These are phyloP conservation scores for Typhlichthys subterraneus DNA, from an alignment of 2,797 vertebrate genomes.

Conservation along the genomic window DNA sequence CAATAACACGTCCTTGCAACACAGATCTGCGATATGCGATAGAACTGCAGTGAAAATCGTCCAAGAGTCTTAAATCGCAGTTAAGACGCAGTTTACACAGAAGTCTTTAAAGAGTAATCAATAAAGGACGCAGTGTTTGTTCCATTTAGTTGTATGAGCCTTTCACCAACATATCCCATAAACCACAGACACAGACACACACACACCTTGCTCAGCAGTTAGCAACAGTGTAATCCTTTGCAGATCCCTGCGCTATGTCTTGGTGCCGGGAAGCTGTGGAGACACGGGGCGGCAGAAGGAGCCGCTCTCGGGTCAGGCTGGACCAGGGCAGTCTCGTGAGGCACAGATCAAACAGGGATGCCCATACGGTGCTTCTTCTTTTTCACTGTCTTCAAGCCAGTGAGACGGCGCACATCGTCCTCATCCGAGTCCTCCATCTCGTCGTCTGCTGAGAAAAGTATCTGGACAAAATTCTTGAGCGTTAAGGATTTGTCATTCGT, in stretches of 20 bases:
- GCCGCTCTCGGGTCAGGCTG: conserved; percentile 22
- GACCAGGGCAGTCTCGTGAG: conserved; percentile 16
- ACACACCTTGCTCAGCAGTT: conserved; percentile 11
- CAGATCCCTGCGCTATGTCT: neutral
- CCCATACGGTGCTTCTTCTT: conserved; percentile 97
- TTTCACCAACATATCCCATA: neutral
- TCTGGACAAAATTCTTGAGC: conserved; percentile 65
- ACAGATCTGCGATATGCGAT: conserved; percentile 24
- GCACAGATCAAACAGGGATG: conserved; percentile 88
- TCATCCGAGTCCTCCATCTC: conserved; percentile 98
- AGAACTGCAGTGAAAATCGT: conserved; percentile 9
- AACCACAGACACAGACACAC: neutral
- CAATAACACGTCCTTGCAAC: conserved; percentile 21
- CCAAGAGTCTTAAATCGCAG: conserved; percentile 17
- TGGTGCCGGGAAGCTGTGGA: conserved; percentile 13
- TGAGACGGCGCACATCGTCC: conserved; percentile 88
- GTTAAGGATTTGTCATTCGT: too few relatives aligned
- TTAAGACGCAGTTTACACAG: conserved; percentile 16
- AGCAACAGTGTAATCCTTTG: conserved; percentile 1
- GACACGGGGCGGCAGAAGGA: conserved; percentile 27
- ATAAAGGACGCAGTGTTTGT: conserved; percentile 16
- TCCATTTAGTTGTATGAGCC: neutral
- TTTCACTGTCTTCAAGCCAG: conserved; percentile 87
- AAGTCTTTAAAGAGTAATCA: conserved; percentile 21
- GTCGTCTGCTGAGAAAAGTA: conserved; percentile 96